Base-by-base conservation (phyloP, 2,113 vertebrate species). In the Chamaea fasciata region DNA sequence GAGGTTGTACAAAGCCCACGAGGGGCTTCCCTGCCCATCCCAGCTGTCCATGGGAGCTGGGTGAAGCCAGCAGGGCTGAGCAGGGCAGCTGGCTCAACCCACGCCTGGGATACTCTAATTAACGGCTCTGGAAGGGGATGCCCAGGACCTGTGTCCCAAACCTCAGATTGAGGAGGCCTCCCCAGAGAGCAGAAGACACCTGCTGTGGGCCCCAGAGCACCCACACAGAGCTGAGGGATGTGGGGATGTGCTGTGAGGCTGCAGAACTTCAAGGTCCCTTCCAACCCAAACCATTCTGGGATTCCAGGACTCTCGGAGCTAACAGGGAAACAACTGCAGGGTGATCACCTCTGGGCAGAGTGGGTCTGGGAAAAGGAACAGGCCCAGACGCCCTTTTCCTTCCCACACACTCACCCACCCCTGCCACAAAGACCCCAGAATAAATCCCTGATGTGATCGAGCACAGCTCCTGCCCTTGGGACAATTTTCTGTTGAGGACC, bases 81-180 rank as follows among this genome's bases (percentile, higher is more conserved):
- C 64, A 59, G 69, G 79, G 59, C 0, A 1, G 15, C 39, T 39
- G 62, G 46, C 69, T 69, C 44, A 27, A 13, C 23, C 37, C 60
- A 10, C 1, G 2, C n/a, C 15, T 33, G 33, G 35, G 52, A 55
- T 14, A 18, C 28, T 30, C 14, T 8, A 2, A 15, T 26, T 47
- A 8, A 16, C 27, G 22, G n/a, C 70, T 11, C 37, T 37, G 59
- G 53, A 37, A 75, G 52, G 23, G 16, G 26, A 19, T 15, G 27
- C 16, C 28, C 56, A 52, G 83, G 11, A 33, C 9, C n/a, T n/a
- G n/a, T n/a, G n/a, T n/a, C n/a, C n/a, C n/a, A n/a, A n/a, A n/a
- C n/a, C n/a, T n/a, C n/a, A n/a, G n/a, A n/a, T n/a, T 0, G 0
- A 83, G 21, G 42, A 71, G 15, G 9, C 8, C 13, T 49, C 27